phyloP scores from a whole-genome alignment of 2,888 invertebrate species.

The Xylocampa areola region DNA sequence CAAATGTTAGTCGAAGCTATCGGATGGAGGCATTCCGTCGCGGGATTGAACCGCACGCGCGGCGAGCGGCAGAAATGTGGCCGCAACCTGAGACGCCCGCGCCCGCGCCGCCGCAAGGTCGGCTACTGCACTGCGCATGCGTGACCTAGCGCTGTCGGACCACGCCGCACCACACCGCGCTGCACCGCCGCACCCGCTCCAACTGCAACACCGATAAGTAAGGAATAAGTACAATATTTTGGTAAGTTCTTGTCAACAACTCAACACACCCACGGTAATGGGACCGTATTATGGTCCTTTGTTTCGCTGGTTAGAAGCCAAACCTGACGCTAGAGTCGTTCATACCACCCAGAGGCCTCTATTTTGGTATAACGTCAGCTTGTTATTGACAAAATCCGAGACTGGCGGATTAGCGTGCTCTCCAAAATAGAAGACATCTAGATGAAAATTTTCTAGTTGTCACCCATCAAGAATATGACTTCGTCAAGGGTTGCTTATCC shows the following conservation, averaged over 20 bases:
- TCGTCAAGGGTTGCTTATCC: too few relatives aligned
- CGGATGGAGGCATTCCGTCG: constrained; percentile 84
- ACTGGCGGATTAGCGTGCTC: too few relatives aligned
- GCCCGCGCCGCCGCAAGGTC: constrained; percentile 79
- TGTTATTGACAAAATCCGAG: too few relatives aligned
- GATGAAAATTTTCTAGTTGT: too few relatives aligned
- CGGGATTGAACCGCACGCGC: constrained; percentile 84
- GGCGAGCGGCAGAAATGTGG: constrained; percentile 84
- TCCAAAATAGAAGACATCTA: too few relatives aligned
- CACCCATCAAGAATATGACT: too few relatives aligned
- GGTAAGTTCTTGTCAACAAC: background rate
- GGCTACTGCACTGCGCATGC: constrained; percentile 86
- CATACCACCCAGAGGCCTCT: too few relatives aligned
- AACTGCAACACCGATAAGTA: constrained; percentile 14
- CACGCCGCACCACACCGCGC: constrained; percentile 28
- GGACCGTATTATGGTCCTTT: too few relatives aligned
- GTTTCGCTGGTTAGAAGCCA: too few relatives aligned
- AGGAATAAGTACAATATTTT: constrained; percentile 9
- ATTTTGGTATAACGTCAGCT: too few relatives aligned
- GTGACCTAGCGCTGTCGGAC: constrained; percentile 68
- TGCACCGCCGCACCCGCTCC: constrained; percentile 19
- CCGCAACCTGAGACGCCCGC: constrained; percentile 79
- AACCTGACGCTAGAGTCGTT: too few relatives aligned
- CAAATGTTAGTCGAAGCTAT: constrained; percentile 82
- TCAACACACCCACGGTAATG: too few relatives aligned